phyloP scores from a whole-genome alignment of 2,888 invertebrate genomes.

The Melanotus villosus region DNA sequence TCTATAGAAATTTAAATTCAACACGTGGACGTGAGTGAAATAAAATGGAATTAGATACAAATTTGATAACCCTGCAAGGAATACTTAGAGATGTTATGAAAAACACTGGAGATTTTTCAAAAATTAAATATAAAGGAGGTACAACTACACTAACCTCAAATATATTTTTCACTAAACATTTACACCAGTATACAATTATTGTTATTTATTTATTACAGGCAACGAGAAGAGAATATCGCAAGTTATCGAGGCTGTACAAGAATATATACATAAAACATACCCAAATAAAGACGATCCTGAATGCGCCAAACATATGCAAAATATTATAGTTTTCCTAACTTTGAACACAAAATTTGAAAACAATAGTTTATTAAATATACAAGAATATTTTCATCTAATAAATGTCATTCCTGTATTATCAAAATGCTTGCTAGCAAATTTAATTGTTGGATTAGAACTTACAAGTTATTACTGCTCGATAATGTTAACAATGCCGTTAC shows the following conservation, averaged over 20 bases:
- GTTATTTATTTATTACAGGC: constrained; percentile 52
- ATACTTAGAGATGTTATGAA: constrained; percentile 56
- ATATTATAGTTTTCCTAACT: constrained; percentile 56
- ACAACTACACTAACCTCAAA: constrained; percentile 24
- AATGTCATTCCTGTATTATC: constrained; percentile 60
- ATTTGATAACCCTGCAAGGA: constrained; percentile 61
- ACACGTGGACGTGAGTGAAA: too few species aligned
- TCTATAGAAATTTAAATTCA: too few species aligned
- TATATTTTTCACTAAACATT: background rate
- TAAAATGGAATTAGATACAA: constrained; percentile 60
- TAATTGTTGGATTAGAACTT: constrained; percentile 46
- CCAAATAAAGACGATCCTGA: background rate
- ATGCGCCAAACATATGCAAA: constrained; percentile 41
- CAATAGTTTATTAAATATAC: constrained; percentile 50
- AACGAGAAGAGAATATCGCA: constrained; percentile 55
- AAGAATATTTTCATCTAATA: constrained; percentile 60
- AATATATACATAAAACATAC: constrained; percentile 8
- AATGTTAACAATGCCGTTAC: constrained; percentile 36
- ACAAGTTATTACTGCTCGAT: constrained; percentile 39
- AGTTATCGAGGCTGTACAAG: constrained; percentile 11
- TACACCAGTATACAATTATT: too few species aligned
- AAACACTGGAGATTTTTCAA: constrained; percentile 57
- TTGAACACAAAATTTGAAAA: constrained; percentile 60
- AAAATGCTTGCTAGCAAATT: constrained; percentile 58
- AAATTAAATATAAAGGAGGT: constrained; percentile 63